Percentiles rank a stretch among this genome's conserved stretches.
Conservation (phyloP, 1,140 invertebrate species). For the Halyomorpha halys region DNA sequence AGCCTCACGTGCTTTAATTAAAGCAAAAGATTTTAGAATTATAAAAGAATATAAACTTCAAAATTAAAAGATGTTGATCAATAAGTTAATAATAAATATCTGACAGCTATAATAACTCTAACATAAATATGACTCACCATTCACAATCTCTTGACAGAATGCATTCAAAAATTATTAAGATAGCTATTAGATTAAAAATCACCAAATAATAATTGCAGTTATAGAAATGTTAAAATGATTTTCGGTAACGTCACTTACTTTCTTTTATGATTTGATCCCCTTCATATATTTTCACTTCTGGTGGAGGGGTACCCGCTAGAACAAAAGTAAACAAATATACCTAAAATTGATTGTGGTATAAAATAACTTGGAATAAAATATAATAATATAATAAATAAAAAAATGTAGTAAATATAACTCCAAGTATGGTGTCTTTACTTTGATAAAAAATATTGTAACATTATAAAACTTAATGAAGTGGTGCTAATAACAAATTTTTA, state of each 20-base stretch:
- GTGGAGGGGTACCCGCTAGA: slow-evolving; percentile 32
- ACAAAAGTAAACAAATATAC: slow-evolving; percentile 21
- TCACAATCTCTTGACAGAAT: slow-evolving; percentile 10
- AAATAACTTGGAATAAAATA: background rate
- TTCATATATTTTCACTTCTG: slow-evolving; percentile 64
- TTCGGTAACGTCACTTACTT: slow-evolving; percentile 49
- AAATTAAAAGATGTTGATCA: background rate
- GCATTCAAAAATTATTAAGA: slow-evolving; percentile 12
- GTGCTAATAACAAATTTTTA: no score
- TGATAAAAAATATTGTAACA: no score
- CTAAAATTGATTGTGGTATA: background rate
- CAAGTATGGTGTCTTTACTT: no score
- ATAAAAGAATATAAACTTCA: background rate
- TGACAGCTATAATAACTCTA: background rate
- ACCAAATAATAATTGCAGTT: slow-evolving; percentile 14
- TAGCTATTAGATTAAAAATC: background rate
- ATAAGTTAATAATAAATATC: background rate
- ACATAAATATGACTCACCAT: background rate
- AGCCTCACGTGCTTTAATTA: slow-evolving; percentile 64
- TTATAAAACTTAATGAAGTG: no score
- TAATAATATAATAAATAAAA: no score
- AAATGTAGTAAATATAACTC: no score
- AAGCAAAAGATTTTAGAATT: slow-evolving; percentile 2
- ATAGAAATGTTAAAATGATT: slow-evolving; percentile 14
- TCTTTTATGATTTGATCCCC: slow-evolving; percentile 63